phyloP scores from a whole-genome alignment of 2,888 invertebrate species.

The Scaeva pyrastri region DNA sequence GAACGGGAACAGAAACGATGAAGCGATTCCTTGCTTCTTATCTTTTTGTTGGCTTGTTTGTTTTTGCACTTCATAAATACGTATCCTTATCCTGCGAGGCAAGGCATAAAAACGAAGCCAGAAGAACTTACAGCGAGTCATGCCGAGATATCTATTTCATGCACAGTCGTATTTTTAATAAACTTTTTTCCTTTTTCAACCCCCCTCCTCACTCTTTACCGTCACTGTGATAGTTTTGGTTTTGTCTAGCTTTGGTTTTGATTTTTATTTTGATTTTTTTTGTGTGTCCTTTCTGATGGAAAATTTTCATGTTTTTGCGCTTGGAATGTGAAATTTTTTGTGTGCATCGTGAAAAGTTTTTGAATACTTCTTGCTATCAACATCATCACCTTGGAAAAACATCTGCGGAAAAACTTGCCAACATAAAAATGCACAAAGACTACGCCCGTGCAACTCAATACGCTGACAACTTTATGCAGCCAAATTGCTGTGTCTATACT shows the following conservation, averaged over 20 bases:
- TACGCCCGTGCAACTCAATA: conserved; percentile 49
- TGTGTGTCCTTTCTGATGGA: neutral
- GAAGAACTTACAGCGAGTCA: conserved; percentile 4
- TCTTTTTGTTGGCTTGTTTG: conserved; percentile 44
- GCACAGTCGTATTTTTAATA: conserved; percentile 51
- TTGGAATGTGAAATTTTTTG: conserved; percentile 52
- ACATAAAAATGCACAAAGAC: conserved; percentile 64
- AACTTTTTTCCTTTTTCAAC: conserved; percentile 38
- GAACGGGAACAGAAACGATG: too few relatives aligned
- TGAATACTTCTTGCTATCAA: conserved; percentile 46
- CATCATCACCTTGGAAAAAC: conserved; percentile 67
- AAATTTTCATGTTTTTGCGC: conserved; percentile 51
- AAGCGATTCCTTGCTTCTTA: conserved; percentile 31
- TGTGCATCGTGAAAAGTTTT: conserved; percentile 61
- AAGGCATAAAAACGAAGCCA: neutral
- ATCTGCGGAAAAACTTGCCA: conserved; percentile 68
- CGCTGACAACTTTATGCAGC: conserved; percentile 22
- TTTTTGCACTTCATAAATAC: conserved; percentile 26
- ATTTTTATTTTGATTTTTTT: neutral
- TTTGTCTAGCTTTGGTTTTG: neutral
- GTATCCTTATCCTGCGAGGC: neutral
- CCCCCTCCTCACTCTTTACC: neutral
- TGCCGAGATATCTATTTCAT: conserved; percentile 24
- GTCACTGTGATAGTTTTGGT: neutral
- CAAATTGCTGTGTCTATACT: neutral